Conservation (phyloP, 2,888 invertebrate genomes). For the Bellardia bayeri region DNA sequence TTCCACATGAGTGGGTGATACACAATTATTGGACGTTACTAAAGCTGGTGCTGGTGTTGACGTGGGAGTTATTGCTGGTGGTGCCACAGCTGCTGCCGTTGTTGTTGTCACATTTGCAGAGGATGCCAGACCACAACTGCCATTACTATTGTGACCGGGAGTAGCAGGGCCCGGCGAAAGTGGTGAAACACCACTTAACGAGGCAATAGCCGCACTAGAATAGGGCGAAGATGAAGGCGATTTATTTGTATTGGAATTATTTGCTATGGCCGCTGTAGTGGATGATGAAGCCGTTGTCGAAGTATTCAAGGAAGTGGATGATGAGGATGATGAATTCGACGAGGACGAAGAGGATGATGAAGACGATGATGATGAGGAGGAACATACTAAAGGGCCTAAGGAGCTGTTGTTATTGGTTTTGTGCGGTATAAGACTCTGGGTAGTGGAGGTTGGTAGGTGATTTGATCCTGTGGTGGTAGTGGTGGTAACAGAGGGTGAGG, state of each 20-base stretch:
- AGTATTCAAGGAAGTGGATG: slow-evolving; percentile 76
- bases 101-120: slow-evolving; percentile 71
- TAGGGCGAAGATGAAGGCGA: slow-evolving; percentile 76
- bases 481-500: slow-evolving; percentile 70
- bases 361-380: slow-evolving; percentile 76
- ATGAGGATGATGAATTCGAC: slow-evolving; percentile 75
- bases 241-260: slow-evolving; percentile 81
- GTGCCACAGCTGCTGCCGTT: slow-evolving; percentile 74
- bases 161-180: slow-evolving; percentile 71
- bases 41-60: neutral
- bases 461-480: slow-evolving; percentile 59
- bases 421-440: slow-evolving; percentile 65
- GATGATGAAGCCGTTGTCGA: slow-evolving; percentile 80
- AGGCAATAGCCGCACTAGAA: slow-evolving; percentile 74
- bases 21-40: slow-evolving; percentile 43
- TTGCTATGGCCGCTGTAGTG: slow-evolving; percentile 81
- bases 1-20: slow-evolving; percentile 66
- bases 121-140: slow-evolving; percentile 70
- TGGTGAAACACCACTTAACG: slow-evolving; percentile 71
- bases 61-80: slow-evolving; percentile 58
- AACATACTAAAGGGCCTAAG: slow-evolving; percentile 57
- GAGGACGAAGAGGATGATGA: slow-evolving; percentile 80
- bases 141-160: slow-evolving; percentile 75
- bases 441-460: slow-evolving; percentile 71
- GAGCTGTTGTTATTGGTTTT: slow-evolving; percentile 55